Evolutionary conservation across 2,888 invertebrate species (phyloP), one percentile per base, ranked within the genome.

Genomic region (Clepsis dumicolana): DNA sequence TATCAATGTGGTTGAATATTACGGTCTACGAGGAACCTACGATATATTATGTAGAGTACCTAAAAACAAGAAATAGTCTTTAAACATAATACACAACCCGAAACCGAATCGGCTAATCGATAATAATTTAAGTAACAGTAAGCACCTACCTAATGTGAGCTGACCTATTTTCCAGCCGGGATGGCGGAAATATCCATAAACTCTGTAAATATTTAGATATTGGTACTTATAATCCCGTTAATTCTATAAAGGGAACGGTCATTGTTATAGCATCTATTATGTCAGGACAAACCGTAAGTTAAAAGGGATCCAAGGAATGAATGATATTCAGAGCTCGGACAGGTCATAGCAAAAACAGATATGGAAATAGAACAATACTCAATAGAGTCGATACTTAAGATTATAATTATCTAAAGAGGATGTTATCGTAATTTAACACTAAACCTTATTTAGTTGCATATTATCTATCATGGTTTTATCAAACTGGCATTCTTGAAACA

Each of bases 261-360:
- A 60, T 65, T 65, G 59, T 65, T 21, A 29, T 18, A 21, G 18
- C 50, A 38, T 24, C 35, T 65, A 60, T 60, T 65, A 65, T 59
- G 59, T 50, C 59, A 59, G 65, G 59, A 52, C 48, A 29, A 38
- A 27, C 59, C 48, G 48, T 35, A 57, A 32, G 35, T 38, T 50
- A 50, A 35, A 14, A 35, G 35, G 25, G 24, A 53, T 29, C 10
- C 48, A 8, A 8, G 18, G 29, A 52, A n/a, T 52, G 21, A 59
- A 60, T 29, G 12, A 41, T 27, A n/a, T n/a, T n/a, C n/a, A n/a
- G n/a, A n/a, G n/a, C n/a, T n/a, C n/a, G n/a, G n/a, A n/a, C n/a
- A n/a, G n/a, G n/a, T n/a, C n/a, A n/a, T n/a, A n/a, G n/a, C n/a
- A n/a, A n/a, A n/a, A n/a, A n/a, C n/a, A n/a, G n/a, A n/a, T n/a